phyloP scores from a whole-genome alignment of 2,113 vertebrate species.

The Ardeotis arabs region DNA sequence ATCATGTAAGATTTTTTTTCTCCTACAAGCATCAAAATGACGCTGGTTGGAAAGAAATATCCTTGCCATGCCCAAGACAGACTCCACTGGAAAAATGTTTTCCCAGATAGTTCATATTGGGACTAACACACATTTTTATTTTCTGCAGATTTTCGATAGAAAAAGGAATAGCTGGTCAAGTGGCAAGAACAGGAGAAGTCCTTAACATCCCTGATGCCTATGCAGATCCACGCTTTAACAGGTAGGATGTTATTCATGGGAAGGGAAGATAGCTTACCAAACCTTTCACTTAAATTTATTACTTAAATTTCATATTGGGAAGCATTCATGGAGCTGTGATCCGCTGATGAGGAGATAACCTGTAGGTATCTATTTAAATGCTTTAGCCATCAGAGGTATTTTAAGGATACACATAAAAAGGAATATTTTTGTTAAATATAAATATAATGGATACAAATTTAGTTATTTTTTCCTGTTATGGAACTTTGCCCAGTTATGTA shows the following conservation, averaged over 20 bases:
- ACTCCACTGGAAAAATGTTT: background rate
- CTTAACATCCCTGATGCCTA: slow-evolving; percentile 99
- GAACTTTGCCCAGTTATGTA: background rate
- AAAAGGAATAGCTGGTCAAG: slow-evolving; percentile 98
- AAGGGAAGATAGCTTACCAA: background rate
- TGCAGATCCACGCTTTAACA: slow-evolving; percentile 98
- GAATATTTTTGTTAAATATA: background rate
- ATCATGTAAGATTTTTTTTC: slow-evolving; percentile 20
- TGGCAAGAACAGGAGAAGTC: slow-evolving; percentile 95
- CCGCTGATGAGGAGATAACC: background rate
- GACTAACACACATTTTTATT: background rate
- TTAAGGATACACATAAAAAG: background rate
- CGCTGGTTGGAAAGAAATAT: background rate
- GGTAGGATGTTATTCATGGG: slow-evolving; percentile 70
- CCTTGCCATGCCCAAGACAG: background rate
- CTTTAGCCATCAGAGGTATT: background rate
- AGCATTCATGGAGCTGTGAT: background rate
- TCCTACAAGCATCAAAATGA: slow-evolving; percentile 20
- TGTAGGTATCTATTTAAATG: background rate
- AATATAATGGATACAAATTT: background rate
- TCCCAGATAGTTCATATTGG: background rate
- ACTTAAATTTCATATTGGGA: background rate
- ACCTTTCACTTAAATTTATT: background rate
- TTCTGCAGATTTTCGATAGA: slow-evolving; percentile 95
- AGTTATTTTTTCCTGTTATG: background rate